Base-by-base conservation (phyloP, 92 coral and sea anemone genomes). In the Umimayanthus chanpuru region DNA sequence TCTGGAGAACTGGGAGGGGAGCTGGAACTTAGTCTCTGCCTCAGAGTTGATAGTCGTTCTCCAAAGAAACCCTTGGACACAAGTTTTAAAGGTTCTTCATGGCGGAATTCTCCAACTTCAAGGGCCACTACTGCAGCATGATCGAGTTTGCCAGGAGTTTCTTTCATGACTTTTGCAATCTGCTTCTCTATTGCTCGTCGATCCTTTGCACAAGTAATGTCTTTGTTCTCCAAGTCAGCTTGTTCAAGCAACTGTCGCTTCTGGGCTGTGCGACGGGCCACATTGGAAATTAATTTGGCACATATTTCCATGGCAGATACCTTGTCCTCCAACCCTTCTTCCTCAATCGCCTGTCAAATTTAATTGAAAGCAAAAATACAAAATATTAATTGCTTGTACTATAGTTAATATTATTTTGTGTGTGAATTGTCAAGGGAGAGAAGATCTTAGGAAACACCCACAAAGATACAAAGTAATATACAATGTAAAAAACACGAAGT, bases 51-150 rank as follows among this genome's bases (percentile, higher is more conserved):
- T 9, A 83, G 79, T 70, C 43, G 70, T 29, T 70, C 88, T 43
- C 77, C 74, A 29, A 47, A 64, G 36, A 92, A 85, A 7, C 94
- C 96, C 50, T 72, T 91, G 15, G 96, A 90, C 26, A 87, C 95
- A 30, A 89, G 85, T 88, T 91, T 92, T 9, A 93, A 70, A 2
- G 94, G 97, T 72, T 92, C 94, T 38, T 73, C 49, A 25, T 94
- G 95, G 23, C 21, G 87, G 84, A 95, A 97, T 87, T 91, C 92
- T 64, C 99, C 99, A 10, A 97, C 98, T 72, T 97, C 99, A 81
- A 93, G 94, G 49, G 99, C 98, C n/a, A 91, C 99, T 38, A 97
- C 99, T 18, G 98, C 93, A 39, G 98, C 98, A 81, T 97, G 99
- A 76, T 97, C 99, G 18, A 97, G 92, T 85, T 97, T 97, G 7